Conservation (phyloP, 2,113 vertebrate species). For the Tragelaphus buxtoni region DNA sequence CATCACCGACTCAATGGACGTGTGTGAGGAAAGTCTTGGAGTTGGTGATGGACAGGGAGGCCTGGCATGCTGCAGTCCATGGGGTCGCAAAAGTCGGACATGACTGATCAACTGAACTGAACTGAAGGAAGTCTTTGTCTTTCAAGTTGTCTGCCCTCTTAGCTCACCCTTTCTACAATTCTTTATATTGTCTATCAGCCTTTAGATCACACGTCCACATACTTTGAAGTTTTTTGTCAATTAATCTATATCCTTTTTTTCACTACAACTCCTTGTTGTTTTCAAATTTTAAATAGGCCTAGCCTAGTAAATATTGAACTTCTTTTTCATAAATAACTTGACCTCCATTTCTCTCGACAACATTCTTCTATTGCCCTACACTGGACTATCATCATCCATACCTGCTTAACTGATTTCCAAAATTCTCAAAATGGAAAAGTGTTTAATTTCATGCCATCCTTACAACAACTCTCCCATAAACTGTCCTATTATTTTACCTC, state of each 20-base stretch:
- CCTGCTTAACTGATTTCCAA: neutral
- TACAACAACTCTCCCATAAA: neutral
- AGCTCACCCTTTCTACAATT: neutral
- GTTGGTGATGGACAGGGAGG: neutral
- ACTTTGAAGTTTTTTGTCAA: neutral
- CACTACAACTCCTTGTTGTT: neutral
- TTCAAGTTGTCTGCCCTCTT: neutral
- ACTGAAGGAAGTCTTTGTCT: neutral
- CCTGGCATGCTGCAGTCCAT: neutral
- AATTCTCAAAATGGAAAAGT: conserved; percentile 12
- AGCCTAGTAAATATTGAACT: too few relatives aligned
- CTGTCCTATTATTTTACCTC: conserved; percentile 19
- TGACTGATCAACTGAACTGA: neutral
- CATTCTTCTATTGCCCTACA: neutral
- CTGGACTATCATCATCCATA: neutral
- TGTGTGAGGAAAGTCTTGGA: neutral
- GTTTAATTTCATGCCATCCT: neutral
- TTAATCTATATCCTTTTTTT: neutral
- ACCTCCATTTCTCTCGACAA: neutral
- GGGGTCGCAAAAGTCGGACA: neutral
- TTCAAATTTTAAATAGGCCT: too few relatives aligned
- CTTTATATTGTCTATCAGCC: neutral
- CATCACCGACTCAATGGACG: neutral
- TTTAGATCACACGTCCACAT: neutral
- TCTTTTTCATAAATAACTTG: neutral